Conservation (phyloP, 2,888 invertebrate species). For the Ochropacha duplaris region DNA sequence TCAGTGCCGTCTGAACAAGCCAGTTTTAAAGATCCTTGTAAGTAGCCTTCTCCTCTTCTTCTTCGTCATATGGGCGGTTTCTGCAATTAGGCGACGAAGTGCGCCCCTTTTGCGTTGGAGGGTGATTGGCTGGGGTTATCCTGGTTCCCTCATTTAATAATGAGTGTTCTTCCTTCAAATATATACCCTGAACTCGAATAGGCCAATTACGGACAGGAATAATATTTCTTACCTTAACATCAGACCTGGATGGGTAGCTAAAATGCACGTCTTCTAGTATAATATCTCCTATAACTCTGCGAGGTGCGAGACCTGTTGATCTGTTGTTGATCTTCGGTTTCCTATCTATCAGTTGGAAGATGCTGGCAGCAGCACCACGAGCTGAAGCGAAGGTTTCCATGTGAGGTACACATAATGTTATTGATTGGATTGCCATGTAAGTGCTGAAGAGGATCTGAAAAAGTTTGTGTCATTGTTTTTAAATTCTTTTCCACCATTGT, state of each 20-base stretch:
- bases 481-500: background rate
- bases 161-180: no score
- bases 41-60: no score
- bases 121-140: no score
- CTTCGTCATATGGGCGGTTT: no score
- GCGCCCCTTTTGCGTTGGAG: no score
- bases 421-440: slow-evolving; percentile 89
- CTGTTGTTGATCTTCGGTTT: slow-evolving; percentile 87
- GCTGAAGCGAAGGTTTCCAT: slow-evolving; percentile 89
- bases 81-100: no score
- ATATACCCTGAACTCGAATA: no score
- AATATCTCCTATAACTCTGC: slow-evolving; percentile 86
- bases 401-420: slow-evolving; percentile 89
- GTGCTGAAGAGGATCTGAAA: slow-evolving; percentile 88
- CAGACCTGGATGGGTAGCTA: slow-evolving; percentile 89
- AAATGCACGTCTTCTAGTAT: slow-evolving; percentile 88
- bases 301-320: slow-evolving; percentile 83
- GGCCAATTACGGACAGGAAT: no score
- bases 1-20: no score
- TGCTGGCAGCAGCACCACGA: slow-evolving; percentile 87
- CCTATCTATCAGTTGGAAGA: slow-evolving; percentile 89
- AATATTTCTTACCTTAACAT: slow-evolving; percentile 82
- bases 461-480: background rate
- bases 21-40: no score
- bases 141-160: no score